phyloP scores from a whole-genome alignment of 2,888 invertebrate species.

The Hemaris fuciformis region DNA sequence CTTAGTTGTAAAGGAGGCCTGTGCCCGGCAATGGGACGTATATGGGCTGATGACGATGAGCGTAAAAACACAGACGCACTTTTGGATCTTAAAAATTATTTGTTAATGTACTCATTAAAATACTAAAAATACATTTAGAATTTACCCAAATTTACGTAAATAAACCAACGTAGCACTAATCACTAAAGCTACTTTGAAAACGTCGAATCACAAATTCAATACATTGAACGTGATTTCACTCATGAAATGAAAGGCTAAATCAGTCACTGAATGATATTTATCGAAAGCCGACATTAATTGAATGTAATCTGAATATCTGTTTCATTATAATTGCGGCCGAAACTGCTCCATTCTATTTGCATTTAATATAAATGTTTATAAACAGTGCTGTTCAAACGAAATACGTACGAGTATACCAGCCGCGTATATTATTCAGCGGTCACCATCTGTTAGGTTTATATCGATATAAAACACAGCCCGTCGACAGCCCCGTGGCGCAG shows the following conservation, averaged over 20 bases:
- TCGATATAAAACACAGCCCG: too few relatives aligned
- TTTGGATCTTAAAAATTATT: too few relatives aligned
- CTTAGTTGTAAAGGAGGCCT: too few relatives aligned
- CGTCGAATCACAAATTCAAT: background rate
- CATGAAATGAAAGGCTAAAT: background rate
- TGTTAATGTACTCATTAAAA: too few relatives aligned
- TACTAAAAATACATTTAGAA: background rate
- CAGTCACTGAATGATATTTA: background rate
- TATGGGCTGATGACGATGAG: too few relatives aligned
- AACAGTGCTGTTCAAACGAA: background rate
- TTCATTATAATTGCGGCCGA: background rate
- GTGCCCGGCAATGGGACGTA: too few relatives aligned
- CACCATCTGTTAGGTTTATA: too few relatives aligned
- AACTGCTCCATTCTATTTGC: background rate
- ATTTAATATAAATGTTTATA: background rate
- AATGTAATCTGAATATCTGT: background rate
- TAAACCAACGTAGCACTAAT: background rate
- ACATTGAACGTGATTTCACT: background rate
- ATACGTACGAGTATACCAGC: background rate
- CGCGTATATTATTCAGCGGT: too few relatives aligned
- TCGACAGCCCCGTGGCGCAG: too few relatives aligned
- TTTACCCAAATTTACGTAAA: background rate
- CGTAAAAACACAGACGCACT: too few relatives aligned
- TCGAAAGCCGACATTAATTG: background rate
- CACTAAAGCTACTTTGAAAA: background rate